A percentile compares a stretch with the other conserved stretches of the same genome.
These are phyloP conservation scores for Salvelinus sp. DNA, from an alignment of 2,113 vertebrate genomes.

Conservation along the genomic window DNA sequence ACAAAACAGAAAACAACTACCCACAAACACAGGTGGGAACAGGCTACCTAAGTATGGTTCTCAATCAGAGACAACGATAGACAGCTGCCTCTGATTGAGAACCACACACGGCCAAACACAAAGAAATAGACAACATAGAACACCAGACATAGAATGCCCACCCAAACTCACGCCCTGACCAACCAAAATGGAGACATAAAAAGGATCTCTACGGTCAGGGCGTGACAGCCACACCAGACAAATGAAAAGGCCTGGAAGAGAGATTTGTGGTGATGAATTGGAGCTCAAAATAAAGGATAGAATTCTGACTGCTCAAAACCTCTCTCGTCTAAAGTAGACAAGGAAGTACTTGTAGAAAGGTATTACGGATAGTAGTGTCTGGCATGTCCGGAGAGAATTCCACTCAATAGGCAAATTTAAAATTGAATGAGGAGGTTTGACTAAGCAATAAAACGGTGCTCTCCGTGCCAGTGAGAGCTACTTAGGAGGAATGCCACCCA, in stretches of 20 bases:
- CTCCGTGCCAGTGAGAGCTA: slow-evolving; percentile 80
- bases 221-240: neutral
- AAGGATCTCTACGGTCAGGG: too few relatives aligned
- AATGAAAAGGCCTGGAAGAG: neutral
- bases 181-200: too few relatives aligned
- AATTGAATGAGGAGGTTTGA: slow-evolving; percentile 96
- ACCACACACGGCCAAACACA: too few relatives aligned
- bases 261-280: slow-evolving; percentile 9
- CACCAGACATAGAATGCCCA: too few relatives aligned
- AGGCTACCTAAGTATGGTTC: too few relatives aligned
- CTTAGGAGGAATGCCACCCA: slow-evolving; percentile 81
- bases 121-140: too few relatives aligned
- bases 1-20: too few relatives aligned
- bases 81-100: too few relatives aligned
- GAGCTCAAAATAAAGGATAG: neutral
- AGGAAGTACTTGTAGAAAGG: slow-evolving; percentile 79
- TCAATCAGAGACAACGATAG: too few relatives aligned
- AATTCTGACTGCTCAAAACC: neutral
- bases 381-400: slow-evolving; percentile 81
- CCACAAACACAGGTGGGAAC: too few relatives aligned
- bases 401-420: slow-evolving; percentile 98
- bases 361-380: slow-evolving; percentile 84
- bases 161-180: too few relatives aligned
- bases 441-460: slow-evolving; percentile 91
- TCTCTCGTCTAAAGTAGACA: slow-evolving; percentile 64